These are phyloP conservation scores for Microtus pennsylvanicus DNA, from an alignment of 2,113 vertebrate species.

Conservation along the genomic window DNA sequence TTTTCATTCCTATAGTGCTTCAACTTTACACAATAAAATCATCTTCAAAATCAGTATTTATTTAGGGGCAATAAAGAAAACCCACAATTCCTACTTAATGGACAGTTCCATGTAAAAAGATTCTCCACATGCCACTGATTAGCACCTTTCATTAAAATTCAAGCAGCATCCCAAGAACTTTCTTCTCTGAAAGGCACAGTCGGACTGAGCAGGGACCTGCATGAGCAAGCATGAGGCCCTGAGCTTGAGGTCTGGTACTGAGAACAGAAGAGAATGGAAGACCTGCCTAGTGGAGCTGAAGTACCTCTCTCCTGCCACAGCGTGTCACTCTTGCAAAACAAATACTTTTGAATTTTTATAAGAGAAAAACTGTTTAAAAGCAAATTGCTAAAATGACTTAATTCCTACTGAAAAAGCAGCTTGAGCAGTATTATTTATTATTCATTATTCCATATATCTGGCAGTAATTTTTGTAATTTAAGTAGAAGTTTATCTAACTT, in stretches of 20 bases:
- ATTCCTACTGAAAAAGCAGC: neutral
- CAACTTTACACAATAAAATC: constrained; percentile 46
- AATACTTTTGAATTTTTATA: constrained; percentile 3
- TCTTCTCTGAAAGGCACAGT: neutral
- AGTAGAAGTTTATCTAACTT: constrained; percentile 10
- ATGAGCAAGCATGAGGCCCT: neutral
- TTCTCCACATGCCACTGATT: neutral
- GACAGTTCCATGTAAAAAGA: neutral
- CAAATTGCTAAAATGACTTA: constrained; percentile 12
- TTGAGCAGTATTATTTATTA: constrained; percentile 12
- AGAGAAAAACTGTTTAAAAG: neutral
- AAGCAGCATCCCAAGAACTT: neutral
- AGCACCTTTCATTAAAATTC: constrained; percentile 6
- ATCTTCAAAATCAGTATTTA: constrained; percentile 16
- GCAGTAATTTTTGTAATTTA: neutral
- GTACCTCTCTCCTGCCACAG: constrained; percentile 72
- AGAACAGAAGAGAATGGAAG: neutral
- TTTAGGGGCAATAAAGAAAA: neutral
- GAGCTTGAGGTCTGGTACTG: neutral
- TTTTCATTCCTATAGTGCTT: constrained; percentile 29
- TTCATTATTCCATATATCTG: neutral
- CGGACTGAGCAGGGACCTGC: too few relatives aligned
- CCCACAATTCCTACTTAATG: neutral
- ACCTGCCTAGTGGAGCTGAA: constrained; percentile 5
- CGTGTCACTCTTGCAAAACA: constrained; percentile 73